Evolutionary conservation across 2,113 vertebrate species (phyloP).

Genomic region (Promerops cafer): DNA sequence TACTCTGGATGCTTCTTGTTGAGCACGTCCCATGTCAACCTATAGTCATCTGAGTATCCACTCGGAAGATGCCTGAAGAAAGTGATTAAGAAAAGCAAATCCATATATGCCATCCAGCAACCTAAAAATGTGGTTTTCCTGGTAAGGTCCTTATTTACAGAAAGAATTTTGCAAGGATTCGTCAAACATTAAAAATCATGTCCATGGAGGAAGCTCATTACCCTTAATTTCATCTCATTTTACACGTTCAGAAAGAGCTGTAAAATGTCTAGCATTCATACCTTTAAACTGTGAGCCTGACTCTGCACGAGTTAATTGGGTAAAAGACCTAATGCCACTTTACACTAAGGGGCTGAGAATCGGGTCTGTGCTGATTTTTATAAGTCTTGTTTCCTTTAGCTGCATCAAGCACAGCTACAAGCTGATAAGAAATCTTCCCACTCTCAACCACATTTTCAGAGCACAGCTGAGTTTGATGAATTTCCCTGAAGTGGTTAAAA

Average conservation of each 20-base stretch:
- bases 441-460: background rate
- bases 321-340: background rate
- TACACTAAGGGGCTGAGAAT: background rate
- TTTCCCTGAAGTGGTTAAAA: constrained; percentile 3
- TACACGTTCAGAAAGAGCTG: background rate
- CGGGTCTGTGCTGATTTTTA: background rate
- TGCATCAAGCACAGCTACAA: background rate
- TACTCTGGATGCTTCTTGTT: background rate
- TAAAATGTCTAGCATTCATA: background rate
- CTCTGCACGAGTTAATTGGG: background rate
- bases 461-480: background rate
- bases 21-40: background rate
- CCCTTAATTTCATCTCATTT: background rate
- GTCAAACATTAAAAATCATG: background rate
- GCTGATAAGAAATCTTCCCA: background rate
- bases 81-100: background rate
- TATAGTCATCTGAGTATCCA: background rate
- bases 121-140: background rate
- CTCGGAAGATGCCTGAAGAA: background rate
- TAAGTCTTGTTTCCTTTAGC: background rate
- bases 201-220: background rate
- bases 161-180: background rate
- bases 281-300: background rate
- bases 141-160: background rate
- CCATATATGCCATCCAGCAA: background rate